Evolutionary conservation across 2,888 invertebrate species (phyloP).

Genomic region (Neoaliturus tenellus): DNA sequence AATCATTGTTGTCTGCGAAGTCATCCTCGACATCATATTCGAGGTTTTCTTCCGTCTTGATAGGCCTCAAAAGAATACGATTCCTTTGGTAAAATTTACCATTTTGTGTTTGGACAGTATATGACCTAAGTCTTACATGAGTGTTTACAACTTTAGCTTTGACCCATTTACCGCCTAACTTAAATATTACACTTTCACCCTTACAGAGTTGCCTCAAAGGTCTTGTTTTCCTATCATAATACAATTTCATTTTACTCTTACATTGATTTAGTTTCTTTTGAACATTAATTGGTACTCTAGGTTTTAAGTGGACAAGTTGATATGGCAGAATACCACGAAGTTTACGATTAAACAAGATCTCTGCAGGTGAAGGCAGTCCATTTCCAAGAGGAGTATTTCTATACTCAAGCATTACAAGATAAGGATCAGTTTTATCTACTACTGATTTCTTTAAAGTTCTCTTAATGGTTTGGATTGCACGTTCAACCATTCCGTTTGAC

Average conservation of each 20-base stretch:
- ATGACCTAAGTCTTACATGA: neutral
- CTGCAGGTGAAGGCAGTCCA: conserved; percentile 44
- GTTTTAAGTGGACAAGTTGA: neutral
- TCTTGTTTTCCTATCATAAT: neutral
- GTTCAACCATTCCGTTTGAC: conserved; percentile 55
- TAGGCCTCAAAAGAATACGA: conserved; percentile 1
- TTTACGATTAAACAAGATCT: conserved; percentile 46
- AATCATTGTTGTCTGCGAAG: neutral
- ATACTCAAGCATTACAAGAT: conserved; percentile 39
- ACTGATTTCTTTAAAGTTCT: conserved; percentile 35
- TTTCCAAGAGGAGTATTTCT: conserved; percentile 36
- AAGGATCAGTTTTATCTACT: conserved; percentile 33
- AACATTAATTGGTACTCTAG: neutral
- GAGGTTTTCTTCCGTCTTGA: neutral
- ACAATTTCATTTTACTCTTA: neutral
- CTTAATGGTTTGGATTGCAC: conserved; percentile 23
- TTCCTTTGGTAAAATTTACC: neutral
- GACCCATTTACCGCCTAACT: neutral
- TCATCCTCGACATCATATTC: neutral
- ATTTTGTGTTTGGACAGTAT: neutral
- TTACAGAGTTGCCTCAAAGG: neutral
- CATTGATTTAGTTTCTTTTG: neutral
- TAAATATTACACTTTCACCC: neutral
- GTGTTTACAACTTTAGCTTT: neutral
- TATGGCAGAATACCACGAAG: conserved; percentile 20